Percentiles rank a stretch among this genome's conserved stretches.
These are phyloP conservation scores for Xerus rutilus DNA, from an alignment of 2,797 vertebrate genomes.

Conservation along the genomic window DNA sequence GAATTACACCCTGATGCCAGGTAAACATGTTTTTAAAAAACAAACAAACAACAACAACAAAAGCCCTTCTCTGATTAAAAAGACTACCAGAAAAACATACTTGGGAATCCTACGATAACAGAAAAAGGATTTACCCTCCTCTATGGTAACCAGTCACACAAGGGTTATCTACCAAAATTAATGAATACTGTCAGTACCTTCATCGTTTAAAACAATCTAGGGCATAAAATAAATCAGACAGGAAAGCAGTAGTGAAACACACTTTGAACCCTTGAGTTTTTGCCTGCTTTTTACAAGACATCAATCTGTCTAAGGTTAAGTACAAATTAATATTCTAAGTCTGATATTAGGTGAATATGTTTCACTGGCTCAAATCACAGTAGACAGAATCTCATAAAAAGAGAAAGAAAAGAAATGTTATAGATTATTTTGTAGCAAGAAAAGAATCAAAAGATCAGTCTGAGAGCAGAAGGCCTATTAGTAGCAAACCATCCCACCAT, in stretches of 20 bases:
- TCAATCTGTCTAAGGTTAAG: not conserved
- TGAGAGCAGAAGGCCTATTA: not conserved
- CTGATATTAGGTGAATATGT: not conserved
- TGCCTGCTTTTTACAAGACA: not conserved
- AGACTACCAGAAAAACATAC: not conserved
- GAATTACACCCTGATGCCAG: not conserved
- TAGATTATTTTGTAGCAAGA: not conserved
- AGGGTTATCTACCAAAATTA: not conserved
- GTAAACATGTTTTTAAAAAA: not conserved
- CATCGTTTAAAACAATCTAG: not conserved
- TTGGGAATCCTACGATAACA: not conserved
- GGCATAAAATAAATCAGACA: not conserved
- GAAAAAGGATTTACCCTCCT: not conserved
- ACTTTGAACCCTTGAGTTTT: accelerated
- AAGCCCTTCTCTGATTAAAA: not conserved
- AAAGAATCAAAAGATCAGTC: not conserved
- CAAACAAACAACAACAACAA: not conserved
- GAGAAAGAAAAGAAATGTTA: not conserved
- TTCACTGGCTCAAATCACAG: not conserved
- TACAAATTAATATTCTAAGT: not conserved
- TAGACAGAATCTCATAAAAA: not conserved
- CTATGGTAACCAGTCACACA: not conserved
- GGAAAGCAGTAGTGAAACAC: not conserved
- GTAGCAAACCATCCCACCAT: not conserved
- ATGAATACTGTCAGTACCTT: not conserved